Evolutionary conservation across 2,888 invertebrate genomes (phyloP), one percentile per base, ranked within the genome.

Genomic region (Sesia apiformis): DNA sequence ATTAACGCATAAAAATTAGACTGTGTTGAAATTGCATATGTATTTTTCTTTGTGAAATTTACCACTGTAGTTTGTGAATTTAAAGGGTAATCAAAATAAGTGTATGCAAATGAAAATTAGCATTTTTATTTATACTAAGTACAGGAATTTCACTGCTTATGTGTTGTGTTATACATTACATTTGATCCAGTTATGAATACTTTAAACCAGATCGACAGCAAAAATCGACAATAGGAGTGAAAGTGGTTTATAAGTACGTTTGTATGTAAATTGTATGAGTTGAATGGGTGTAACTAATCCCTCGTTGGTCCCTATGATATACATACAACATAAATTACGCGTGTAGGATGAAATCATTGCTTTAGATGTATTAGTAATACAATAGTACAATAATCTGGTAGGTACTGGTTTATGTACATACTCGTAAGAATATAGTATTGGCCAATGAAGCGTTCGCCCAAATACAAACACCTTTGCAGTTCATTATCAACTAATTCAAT

Each of bases 221-320:
- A 23, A 23, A 6, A 39, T 38, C 38, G 50, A 50, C 38, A 50
- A 50, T 50, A 50, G 38, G 23, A 50, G 50, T 6, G 50, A 50
- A 50, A 50, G 50, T 50, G 3, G 23, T 23, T 23, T 23, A 23
- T 23, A 23, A 38, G 23, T 46, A 46, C 46, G 8, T 53, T 53
- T 53, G 53, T 51, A 54, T 54, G 54, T 50, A 53, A 53, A 53
- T 54, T 54, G 42, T 54, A 53, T 53, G 54, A 51, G 23, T 41
- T 54, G 54, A 41, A 54, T 54, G 54, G 51, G 51, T 38, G 51
- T 39, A 38, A 7, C 46, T 53, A 53, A 53, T 53, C 52, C 52
- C 52, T 46, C 7, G 46, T 46, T 46, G 23, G 46, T 46, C 0
- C 46, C 8, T 8, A 46, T 46, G 46, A 46, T 23, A 23, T 23